phyloP scores from a whole-genome alignment of 1,140 invertebrate species.

The Zaprionus ghesquierei region DNA sequence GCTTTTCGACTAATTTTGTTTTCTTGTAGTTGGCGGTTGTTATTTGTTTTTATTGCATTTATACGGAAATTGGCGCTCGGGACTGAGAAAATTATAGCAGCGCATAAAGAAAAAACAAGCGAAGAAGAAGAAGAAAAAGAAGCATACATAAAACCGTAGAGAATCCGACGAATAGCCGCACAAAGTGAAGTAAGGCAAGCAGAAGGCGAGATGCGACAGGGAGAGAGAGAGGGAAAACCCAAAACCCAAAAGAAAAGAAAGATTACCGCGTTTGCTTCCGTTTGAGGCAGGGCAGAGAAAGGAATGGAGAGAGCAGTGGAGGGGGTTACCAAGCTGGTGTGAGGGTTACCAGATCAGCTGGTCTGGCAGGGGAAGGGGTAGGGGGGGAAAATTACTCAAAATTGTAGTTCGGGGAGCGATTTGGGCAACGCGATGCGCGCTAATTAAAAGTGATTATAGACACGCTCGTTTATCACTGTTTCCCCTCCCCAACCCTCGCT shows the following conservation, averaged over 20 bases:
- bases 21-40: constrained; percentile 73
- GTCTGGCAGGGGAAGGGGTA: too few species aligned
- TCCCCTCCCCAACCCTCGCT: too few species aligned
- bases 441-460: constrained; percentile 76
- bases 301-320: constrained; percentile 15
- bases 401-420: constrained; percentile 47
- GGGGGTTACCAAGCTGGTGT: not conserved
- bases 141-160: constrained; percentile 61
- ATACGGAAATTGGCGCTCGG: constrained; percentile 75
- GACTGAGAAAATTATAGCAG: constrained; percentile 62
- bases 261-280: constrained; percentile 71
- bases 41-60: constrained; percentile 81
- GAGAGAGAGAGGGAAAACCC: constrained; percentile 36
- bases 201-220: constrained; percentile 28
- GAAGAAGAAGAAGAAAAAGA: not conserved
- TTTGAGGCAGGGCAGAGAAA: constrained; percentile 14
- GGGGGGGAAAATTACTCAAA: constrained; percentile 68
- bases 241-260: constrained; percentile 43
- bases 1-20: constrained; percentile 75
- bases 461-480: constrained; percentile 57
- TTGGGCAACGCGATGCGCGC: constrained; percentile 34
- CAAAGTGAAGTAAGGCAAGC: constrained; percentile 34
- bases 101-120: constrained; percentile 39
- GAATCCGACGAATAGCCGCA: constrained; percentile 18
- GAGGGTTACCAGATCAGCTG: constrained; percentile 1